A percentile compares a stretch with the other conserved stretches of the same genome.
Conservation (phyloP, 1,140 invertebrate genomes). For the Apis cerana region DNA sequence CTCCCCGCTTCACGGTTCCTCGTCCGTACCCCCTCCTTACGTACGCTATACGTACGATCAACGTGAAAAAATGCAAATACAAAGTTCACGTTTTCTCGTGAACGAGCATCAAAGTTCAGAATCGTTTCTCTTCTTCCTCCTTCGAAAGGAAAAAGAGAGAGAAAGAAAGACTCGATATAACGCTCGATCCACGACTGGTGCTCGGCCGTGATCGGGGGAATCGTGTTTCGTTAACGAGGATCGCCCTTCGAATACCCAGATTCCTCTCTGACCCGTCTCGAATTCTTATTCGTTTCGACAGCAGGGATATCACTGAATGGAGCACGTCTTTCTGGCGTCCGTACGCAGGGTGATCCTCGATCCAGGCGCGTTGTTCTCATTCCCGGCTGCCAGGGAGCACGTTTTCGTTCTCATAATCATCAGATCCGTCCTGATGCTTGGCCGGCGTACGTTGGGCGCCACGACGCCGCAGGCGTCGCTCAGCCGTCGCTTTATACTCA, state of each 20-base stretch:
- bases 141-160: not conserved
- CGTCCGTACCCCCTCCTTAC: not conserved
- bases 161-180: not conserved
- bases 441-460: constrained; percentile 90
- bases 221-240: constrained; percentile 47
- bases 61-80: not conserved
- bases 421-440: constrained; percentile 92
- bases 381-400: constrained; percentile 85
- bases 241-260: constrained; percentile 29
- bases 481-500: constrained; percentile 89
- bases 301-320: constrained; percentile 71
- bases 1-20: constrained; percentile 49
- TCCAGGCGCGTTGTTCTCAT: constrained; percentile 72
- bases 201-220: not conserved
- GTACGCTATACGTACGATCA: not conserved
- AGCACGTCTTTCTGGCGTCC: constrained; percentile 68
- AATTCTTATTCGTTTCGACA: not conserved
- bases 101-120: no score
- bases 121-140: no score
- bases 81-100: not conserved
- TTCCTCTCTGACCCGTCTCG: constrained; percentile 21
- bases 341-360: constrained; percentile 72
- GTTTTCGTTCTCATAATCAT: constrained; percentile 92
- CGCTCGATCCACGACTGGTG: no score
- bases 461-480: constrained; percentile 93